Evolutionary conservation across 2,797 vertebrate genomes (phyloP), one percentile per base, ranked within the genome.

Genomic region (Galago senegalensis): DNA sequence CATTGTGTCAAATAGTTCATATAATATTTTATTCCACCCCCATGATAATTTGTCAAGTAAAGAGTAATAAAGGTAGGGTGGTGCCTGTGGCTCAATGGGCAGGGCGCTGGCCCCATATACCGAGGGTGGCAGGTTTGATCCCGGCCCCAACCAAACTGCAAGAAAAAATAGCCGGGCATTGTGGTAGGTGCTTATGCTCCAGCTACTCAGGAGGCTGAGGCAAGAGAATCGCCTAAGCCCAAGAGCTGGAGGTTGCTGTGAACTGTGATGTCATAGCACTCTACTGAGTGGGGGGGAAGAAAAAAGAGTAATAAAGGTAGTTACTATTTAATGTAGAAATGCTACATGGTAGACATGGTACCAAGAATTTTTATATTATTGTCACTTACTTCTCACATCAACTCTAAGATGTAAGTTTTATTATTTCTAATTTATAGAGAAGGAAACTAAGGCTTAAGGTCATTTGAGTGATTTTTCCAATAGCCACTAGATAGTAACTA

Each of bases 361-460:
- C 92, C 77, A 96, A 95, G 82, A 88, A 76, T 69, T 92, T 95
- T 73, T 76, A 8, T n/a, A 3, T 76, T 73, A 43, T 86, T 92
- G 67, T 93, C 43, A 61, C 53, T 69, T 91, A 49, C 60, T 83
- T 84, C 72, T 87, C 34, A 46, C 53, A 46, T 91, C 72, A 86
- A 76, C 69, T 65, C 31, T 83, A 87, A 82, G 83, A 49, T 75
- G 7, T 72, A 86, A 88, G 88, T 89, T 94, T 92, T 92, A 91
- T 83, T 96, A 88, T 92, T 93, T 97, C 93, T 97, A 91, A 91
- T 91, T 95, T 84, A 86, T 34, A 96, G 60, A 21, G 65, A 92
- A 88, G 69, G 56, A 87, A 87, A 63, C 96, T 80, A 93, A 92
- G 82, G 91, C 69, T 83, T 16, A 14, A 3, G 34, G 25, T 65